phyloP scores from a whole-genome alignment of 2,888 invertebrate genomes.

The Hypomecis atomaria region DNA sequence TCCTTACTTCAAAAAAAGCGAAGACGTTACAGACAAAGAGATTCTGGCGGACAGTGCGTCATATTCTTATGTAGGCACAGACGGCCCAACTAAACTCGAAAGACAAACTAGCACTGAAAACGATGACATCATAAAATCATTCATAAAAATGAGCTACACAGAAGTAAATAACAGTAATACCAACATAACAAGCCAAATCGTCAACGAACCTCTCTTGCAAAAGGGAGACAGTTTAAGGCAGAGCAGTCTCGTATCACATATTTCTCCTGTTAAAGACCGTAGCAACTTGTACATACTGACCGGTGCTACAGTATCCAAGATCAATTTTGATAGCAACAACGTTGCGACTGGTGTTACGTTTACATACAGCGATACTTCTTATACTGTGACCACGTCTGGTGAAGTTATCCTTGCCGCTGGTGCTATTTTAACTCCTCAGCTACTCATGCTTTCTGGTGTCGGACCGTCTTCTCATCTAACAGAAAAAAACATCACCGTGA shows the following conservation, averaged over 20 bases:
- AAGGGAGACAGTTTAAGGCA: slow-evolving; percentile 39
- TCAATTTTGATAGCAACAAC: slow-evolving; percentile 50
- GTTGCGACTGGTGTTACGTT: slow-evolving; percentile 53
- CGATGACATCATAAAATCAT: slow-evolving; percentile 39
- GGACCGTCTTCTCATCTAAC: slow-evolving; percentile 51
- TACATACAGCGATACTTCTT: slow-evolving; percentile 32
- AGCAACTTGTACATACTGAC: slow-evolving; percentile 49
- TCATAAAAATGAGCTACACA: slow-evolving; percentile 43
- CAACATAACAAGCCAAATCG: slow-evolving; percentile 42
- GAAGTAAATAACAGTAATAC: slow-evolving; percentile 45
- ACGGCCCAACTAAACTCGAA: slow-evolving; percentile 46
- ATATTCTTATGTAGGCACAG: slow-evolving; percentile 45
- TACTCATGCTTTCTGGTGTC: slow-evolving; percentile 60
- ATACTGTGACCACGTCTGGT: slow-evolving; percentile 43
- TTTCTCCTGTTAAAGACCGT: slow-evolving; percentile 41
- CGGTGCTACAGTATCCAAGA: slow-evolving; percentile 46
- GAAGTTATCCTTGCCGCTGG: slow-evolving; percentile 59
- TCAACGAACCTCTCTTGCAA: slow-evolving; percentile 41
- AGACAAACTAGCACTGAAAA: slow-evolving; percentile 37
- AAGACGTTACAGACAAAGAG: slow-evolving; percentile 46
- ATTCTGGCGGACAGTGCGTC: slow-evolving; percentile 32
- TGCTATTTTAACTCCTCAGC: slow-evolving; percentile 52
- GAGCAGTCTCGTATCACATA: slow-evolving; percentile 45
- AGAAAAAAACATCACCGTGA: slow-evolving; percentile 44
- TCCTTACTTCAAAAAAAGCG: slow-evolving; percentile 54